Evolutionary conservation across 2,888 invertebrate genomes (phyloP), one percentile per base, ranked within the genome.

Genomic region (Brachyptera risi): DNA sequence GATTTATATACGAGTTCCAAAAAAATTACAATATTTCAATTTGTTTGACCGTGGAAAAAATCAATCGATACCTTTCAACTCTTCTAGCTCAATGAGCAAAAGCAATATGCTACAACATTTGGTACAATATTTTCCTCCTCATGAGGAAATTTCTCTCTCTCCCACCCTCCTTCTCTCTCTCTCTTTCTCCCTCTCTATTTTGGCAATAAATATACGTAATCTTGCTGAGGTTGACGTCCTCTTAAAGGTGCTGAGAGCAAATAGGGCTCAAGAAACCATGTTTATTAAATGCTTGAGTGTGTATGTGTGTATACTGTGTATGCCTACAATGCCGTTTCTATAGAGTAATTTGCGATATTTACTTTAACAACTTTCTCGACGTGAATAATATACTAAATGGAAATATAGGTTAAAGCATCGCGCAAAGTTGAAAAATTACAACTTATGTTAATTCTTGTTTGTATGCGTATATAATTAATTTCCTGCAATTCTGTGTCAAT

Each of bases 361-460:
- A 27, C 60, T 40, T 56, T 54, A n/a, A 50, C 56, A 60, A 60
- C 60, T 60, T 60, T 60, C 60, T 60, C 60, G 35, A 31, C 42
- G 27, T 60, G 31, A 40, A 60, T 26, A 60, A 49, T 35, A 38
- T 13, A 26, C 17, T 27, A 57, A 38, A 37, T 38, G 38, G 44
- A 60, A 60, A 54, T n/a, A n/a, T 60, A 54, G 60, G 60, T 60
- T 60, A 60, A 17, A 60, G 60, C 23, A 42, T 42, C 37, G 24
- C 23, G n/a, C 9, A 50, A 13, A 23, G 26, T 4, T 11, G 44
- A 44, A 40, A 40, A 40, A 40, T 40, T 7, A 7, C 40, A 40
- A 5, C 40, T 15, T 44, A 31, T 31, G 31, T 31, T 31, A 31
- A 31, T 31, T 5, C 15, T n/a, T 38, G 40, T 38, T n/a, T 17